A percentile compares a stretch with the other conserved stretches of the same genome.
Evolutionary conservation across 1,140 invertebrate genomes (phyloP).

Genomic region (Hermatobates lingyangjiaoensis): DNA sequence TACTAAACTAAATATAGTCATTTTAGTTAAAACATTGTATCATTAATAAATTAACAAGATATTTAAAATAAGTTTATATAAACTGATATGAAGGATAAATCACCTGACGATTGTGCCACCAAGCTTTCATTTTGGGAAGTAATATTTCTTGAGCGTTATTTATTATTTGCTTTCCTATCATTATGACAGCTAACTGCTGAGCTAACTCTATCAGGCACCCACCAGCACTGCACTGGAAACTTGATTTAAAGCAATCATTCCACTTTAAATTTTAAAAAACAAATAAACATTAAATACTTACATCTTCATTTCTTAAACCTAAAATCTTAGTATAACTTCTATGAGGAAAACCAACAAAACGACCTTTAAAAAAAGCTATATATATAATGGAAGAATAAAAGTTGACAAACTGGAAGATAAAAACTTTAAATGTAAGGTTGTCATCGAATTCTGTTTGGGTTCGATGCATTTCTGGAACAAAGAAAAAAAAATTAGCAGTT

Average conservation of each 20-base stretch:
- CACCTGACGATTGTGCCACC: slow-evolving; percentile 31
- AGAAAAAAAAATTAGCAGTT: background rate
- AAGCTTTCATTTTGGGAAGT: slow-evolving; percentile 41
- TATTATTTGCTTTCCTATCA: slow-evolving; percentile 69
- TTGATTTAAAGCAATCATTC: background rate
- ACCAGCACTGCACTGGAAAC: slow-evolving; percentile 46
- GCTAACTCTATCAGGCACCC: slow-evolving; percentile 68
- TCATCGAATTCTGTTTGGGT: slow-evolving; percentile 74
- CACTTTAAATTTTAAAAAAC: background rate
- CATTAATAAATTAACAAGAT: no score
- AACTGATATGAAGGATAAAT: slow-evolving; percentile 1
- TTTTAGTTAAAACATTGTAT: no score
- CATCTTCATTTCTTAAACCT: slow-evolving; percentile 47
- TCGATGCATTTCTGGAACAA: slow-evolving; percentile 53
- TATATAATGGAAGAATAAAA: slow-evolving; percentile 74
- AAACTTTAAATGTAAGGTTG: slow-evolving; percentile 66
- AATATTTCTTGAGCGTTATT: slow-evolving; percentile 59
- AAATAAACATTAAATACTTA: slow-evolving; percentile 22
- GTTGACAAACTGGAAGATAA: slow-evolving; percentile 74
- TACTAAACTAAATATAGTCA: no score
- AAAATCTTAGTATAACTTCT: slow-evolving; percentile 52
- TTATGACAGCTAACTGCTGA: slow-evolving; percentile 64
- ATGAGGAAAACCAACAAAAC: slow-evolving; percentile 51
- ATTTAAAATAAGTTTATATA: no score
- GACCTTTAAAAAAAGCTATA: slow-evolving; percentile 68